Percentiles rank a stretch among this genome's conserved stretches.
Evolutionary conservation across 1,140 invertebrate species (phyloP).

Genomic region (Ips typographus): DNA sequence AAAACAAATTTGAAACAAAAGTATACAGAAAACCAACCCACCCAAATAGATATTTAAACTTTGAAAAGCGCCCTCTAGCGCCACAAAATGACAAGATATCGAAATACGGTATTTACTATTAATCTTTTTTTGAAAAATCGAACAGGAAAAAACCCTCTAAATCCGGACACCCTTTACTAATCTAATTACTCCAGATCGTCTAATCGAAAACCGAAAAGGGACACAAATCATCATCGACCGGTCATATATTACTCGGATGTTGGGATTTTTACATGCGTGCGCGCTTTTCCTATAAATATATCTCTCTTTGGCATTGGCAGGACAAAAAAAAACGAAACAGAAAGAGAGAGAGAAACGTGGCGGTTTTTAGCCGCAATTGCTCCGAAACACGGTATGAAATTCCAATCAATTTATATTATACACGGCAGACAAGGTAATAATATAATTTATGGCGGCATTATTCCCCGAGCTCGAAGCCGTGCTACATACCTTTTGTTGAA

Average conservation of each 20-base stretch:
- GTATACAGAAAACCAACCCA: no score
- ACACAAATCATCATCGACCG: conserved; percentile 48
- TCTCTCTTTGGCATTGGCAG: no score
- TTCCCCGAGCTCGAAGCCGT: conserved; percentile 39
- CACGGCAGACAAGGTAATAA: conserved; percentile 53
- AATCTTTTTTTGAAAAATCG: no score
- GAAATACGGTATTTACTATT: no score
- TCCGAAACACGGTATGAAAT: conserved; percentile 51
- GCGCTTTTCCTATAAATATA: conserved; percentile 39
- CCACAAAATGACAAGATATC: no score
- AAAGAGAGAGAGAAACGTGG: conserved; percentile 38
- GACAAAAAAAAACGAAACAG: no score
- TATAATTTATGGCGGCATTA: conserved; percentile 53
- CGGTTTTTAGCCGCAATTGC: conserved; percentile 49
- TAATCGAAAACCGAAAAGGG: conserved; percentile 7
- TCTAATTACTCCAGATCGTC: no score
- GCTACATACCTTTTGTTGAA: conserved; percentile 48
- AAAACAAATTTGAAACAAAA: no score
- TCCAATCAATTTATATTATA: conserved; percentile 54
- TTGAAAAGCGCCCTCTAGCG: no score
- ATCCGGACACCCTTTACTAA: no score
- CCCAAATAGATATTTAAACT: no score
- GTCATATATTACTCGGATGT: conserved; percentile 44
- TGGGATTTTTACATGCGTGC: conserved; percentile 44
- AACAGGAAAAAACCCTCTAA: no score